Evolutionary conservation across 2,888 invertebrate genomes (phyloP).

Genomic region (Calameuta filiformis): DNA sequence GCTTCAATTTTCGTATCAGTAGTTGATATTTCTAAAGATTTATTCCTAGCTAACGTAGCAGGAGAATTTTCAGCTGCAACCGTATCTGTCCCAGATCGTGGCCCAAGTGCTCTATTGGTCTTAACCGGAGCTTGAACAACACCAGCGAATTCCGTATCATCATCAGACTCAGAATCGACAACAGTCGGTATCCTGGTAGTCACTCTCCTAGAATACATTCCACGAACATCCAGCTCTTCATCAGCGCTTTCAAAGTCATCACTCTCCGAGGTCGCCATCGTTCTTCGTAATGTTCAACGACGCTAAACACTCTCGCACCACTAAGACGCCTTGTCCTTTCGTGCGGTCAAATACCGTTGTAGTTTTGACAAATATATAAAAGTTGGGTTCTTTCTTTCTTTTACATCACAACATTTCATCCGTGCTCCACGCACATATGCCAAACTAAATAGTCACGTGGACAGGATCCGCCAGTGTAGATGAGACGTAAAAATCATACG

Average conservation of each 20-base stretch:
- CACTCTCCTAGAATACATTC: slow-evolving; percentile 24
- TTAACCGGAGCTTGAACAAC: slow-evolving; percentile 6
- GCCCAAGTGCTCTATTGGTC: background rate
- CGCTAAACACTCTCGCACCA: slow-evolving; percentile 5
- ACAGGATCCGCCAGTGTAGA: background rate
- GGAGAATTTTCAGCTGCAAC: background rate
- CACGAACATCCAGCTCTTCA: slow-evolving; percentile 69
- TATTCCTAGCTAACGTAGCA: background rate
- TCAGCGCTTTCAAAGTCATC: slow-evolving; percentile 84
- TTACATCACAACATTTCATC: background rate
- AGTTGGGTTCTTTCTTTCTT: background rate
- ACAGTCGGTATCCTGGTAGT: slow-evolving; percentile 29
- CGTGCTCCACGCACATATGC: slow-evolving; percentile 12
- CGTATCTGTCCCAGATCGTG: background rate
- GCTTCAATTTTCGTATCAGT: background rate
- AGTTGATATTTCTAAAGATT: background rate
- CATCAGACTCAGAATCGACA: slow-evolving; percentile 60
- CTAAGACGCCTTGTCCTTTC: background rate
- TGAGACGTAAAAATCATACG: slow-evolving; percentile 8
- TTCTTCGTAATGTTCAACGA: slow-evolving; percentile 8
- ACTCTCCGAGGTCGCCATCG: slow-evolving; percentile 79
- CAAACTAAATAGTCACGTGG: slow-evolving; percentile 19
- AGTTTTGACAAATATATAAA: slow-evolving; percentile 6
- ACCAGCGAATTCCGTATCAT: slow-evolving; percentile 53
- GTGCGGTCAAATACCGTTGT: slow-evolving; percentile 7